Conservation (phyloP, 2,797 vertebrate genomes). For the Diplodus puntazzo region DNA sequence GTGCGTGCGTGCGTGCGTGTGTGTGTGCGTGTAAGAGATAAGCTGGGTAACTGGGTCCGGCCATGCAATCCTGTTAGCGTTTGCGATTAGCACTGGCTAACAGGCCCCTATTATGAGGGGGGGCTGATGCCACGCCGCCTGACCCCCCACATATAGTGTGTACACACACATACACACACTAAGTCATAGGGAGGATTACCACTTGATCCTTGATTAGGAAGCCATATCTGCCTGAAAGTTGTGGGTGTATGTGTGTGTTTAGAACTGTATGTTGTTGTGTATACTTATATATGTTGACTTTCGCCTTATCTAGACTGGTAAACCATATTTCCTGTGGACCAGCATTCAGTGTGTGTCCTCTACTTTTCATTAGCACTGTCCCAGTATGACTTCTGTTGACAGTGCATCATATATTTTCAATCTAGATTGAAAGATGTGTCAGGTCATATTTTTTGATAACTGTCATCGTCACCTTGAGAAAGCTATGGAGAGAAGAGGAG, state of each 20-base stretch:
- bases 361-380: not conserved
- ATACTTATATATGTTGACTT: slow-evolving; percentile 20
- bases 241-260: slow-evolving; percentile 39
- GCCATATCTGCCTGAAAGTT: slow-evolving; percentile 59
- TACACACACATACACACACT: slow-evolving; percentile 50
- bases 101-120: slow-evolving; percentile 73
- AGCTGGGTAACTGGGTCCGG: slow-evolving; percentile 74
- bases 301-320: slow-evolving; percentile 30
- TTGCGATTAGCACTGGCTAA: slow-evolving; percentile 81
- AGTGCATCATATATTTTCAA: slow-evolving; percentile 7
- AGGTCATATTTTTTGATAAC: slow-evolving; percentile 47
- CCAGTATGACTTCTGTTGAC: slow-evolving; percentile 27
- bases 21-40: slow-evolving; percentile 62
- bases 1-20: slow-evolving; percentile 22
- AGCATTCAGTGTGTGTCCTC: slow-evolving; percentile 14
- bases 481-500: slow-evolving; percentile 6
- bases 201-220: slow-evolving; percentile 82
- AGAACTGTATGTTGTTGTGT: slow-evolving; percentile 20
- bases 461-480: slow-evolving; percentile 58
- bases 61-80: slow-evolving; percentile 82
- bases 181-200: slow-evolving; percentile 78
- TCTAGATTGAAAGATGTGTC: slow-evolving; percentile 47
- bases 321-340: slow-evolving; percentile 23
- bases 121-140: slow-evolving; percentile 68
- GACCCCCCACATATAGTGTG: slow-evolving; percentile 67